Conservation (phyloP, 2,113 vertebrate genomes). For the Perca fluviatilis region DNA sequence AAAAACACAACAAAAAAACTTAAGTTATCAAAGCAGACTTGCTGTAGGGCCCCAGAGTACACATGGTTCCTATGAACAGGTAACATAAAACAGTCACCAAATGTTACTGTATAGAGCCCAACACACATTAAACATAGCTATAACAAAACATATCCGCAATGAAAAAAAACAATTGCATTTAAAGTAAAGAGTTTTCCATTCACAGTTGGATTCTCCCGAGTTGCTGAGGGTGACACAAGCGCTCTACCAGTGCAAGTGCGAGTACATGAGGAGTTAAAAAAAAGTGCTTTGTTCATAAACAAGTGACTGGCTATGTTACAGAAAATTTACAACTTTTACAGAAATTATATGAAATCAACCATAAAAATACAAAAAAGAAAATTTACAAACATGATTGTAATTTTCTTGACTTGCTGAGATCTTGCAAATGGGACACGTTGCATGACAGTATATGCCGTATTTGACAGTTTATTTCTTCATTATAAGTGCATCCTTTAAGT, state of each 20-base stretch:
- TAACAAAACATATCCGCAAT: conserved; percentile 4
- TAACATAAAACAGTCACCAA: conserved; percentile 8
- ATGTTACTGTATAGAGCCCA: conserved; percentile 18
- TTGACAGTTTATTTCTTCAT: conserved; percentile 34
- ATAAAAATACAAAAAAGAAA: conserved; percentile 66
- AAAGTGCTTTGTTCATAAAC: conserved; percentile 74
- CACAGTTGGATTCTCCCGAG: conserved; percentile 64
- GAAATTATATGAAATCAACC: conserved; percentile 69
- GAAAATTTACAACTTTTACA: conserved; percentile 67
- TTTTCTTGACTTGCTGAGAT: conserved; percentile 56
- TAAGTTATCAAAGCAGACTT: conserved; percentile 19
- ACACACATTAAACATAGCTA: conserved; percentile 21
- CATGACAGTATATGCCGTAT: conserved; percentile 40
- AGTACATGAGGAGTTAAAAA: conserved; percentile 62
- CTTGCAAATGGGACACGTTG: conserved; percentile 52
- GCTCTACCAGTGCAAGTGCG: conserved; percentile 65
- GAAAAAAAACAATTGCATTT: conserved; percentile 6
- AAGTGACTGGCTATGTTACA: conserved; percentile 67
- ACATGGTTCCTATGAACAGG: conserved; percentile 29
- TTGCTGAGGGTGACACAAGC: conserved; percentile 55
- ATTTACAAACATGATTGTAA: conserved; percentile 64
- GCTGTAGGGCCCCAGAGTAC: conserved; percentile 18
- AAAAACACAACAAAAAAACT: not conserved
- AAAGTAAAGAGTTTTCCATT: conserved; percentile 61
- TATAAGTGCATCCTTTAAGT: conserved; percentile 46